These are phyloP conservation scores for Morelia viridis DNA, from an alignment of 2,797 vertebrate species.

Conservation along the genomic window DNA sequence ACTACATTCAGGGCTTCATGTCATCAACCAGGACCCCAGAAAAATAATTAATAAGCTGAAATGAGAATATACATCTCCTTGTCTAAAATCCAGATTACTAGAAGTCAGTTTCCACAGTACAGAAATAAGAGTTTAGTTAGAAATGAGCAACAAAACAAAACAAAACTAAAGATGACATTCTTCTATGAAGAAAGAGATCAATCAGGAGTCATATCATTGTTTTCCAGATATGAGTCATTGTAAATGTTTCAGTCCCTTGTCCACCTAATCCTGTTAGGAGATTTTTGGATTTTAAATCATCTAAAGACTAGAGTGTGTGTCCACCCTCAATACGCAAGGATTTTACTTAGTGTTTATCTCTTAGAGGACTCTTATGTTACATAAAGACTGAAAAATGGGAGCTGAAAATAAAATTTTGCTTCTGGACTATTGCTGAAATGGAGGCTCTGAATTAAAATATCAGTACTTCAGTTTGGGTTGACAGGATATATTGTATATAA, in stretches of 20 bases:
- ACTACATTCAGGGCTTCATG: neutral
- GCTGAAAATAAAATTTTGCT: conserved; percentile 38
- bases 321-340: conserved; percentile 79
- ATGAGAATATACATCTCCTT: neutral
- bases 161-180: neutral
- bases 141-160: neutral
- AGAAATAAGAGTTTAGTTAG: conserved; percentile 30
- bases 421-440: conserved; percentile 28
- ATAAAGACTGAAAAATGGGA: conserved; percentile 5
- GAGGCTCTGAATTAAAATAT: conserved; percentile 16
- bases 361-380: conserved; percentile 5
- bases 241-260: conserved; percentile 71
- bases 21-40: neutral
- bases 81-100: neutral
- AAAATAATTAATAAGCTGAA: neutral
- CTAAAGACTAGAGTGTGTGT: conserved; percentile 74
- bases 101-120: neutral
- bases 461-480: conserved; percentile 43
- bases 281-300: conserved; percentile 86
- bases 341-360: conserved; percentile 69
- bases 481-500: conserved; percentile 17
- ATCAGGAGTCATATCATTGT: conserved; percentile 51
- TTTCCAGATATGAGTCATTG: conserved; percentile 66
- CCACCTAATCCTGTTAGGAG: conserved; percentile 82
- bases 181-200: conserved; percentile 50